Conservation (phyloP, 2,888 invertebrate species). For the Cheilosia variabilis region DNA sequence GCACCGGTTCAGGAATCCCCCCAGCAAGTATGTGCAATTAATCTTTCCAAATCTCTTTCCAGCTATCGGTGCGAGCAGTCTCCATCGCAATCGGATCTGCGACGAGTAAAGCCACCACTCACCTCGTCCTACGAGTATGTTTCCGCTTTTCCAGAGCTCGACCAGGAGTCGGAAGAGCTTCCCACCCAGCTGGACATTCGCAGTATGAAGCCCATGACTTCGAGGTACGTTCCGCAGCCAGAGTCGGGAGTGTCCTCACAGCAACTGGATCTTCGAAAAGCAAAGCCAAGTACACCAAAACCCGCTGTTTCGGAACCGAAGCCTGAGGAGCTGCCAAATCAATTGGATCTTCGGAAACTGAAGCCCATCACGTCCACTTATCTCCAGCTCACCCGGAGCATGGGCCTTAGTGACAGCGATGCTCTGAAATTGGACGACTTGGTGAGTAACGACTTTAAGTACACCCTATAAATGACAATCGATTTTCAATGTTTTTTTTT, state of each 20-base stretch:
- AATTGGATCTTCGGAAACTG: conserved; percentile 84
- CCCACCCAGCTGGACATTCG: conserved; percentile 79
- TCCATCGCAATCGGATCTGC: not conserved
- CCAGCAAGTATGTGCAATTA: conserved; percentile 79
- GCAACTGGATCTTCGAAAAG: conserved; percentile 83
- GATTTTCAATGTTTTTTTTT: not conserved
- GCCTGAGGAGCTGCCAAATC: conserved; percentile 75
- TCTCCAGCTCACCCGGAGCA: conserved; percentile 91
- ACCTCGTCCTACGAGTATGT: not conserved
- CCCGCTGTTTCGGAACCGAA: conserved; percentile 81
- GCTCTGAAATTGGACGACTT: conserved; percentile 86
- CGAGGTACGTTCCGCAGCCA: conserved; percentile 86
- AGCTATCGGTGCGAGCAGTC: conserved; percentile 73
- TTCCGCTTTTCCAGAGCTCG: not conserved
- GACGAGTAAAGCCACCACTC: not conserved
- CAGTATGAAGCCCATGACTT: conserved; percentile 92
- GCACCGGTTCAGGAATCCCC: conserved; percentile 48
- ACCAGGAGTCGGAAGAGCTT: conserved; percentile 63
- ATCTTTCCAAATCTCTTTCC: conserved; percentile 81
- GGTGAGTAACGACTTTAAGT: conserved; percentile 85
- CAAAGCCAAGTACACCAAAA: conserved; percentile 94
- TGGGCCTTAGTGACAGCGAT: conserved; percentile 87
- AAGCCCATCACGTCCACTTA: conserved; percentile 96
- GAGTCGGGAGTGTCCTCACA: conserved; percentile 48
- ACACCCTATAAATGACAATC: conserved; percentile 78